Base-by-base conservation (phyloP, 1,140 invertebrate species). In the Globodera ellingtonae region DNA sequence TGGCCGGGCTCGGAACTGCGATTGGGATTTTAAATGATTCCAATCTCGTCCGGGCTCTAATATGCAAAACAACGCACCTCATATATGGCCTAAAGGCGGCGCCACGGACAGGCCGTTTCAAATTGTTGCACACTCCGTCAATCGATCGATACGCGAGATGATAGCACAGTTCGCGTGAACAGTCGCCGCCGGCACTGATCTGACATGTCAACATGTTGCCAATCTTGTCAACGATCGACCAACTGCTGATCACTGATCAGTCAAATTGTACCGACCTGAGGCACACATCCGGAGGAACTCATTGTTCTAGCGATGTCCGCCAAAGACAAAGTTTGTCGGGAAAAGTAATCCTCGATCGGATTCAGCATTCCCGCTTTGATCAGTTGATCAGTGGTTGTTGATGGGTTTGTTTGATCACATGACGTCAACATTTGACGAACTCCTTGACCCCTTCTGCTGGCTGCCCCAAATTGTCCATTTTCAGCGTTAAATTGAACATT, bases 301-400 rank as follows among this genome's bases (percentile, higher is more conserved):
- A 89, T 86, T 67, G 83, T 71, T 66, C 84, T 72, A 8, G 87
- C 86, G 44, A 88, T 84, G 62, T 88, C 87, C 70, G 88, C 88
- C n/a, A 89, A 78, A 6, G 87, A 89, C 6, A 88, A 59, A 46
- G 86, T 72, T 0, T 78, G 74, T 44, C 87, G 72, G 0, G 80
- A 72, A 65, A 15, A 13, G 18, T 62, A 18, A 18, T 88, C 87
- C 74, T 88, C 87, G 8, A 89, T 79, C 5, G 88, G 80, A 59
- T 88, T 87, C 13, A 88, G 70, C 18, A 88, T 70, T 15, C 82
- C 80, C 8, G 73, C 71, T 3, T 47, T 62, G 7, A 72, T 46
- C 47, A 85, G 62, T 18, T 78, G 78, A 24, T 86, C 82, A 13
- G 73, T 77, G 7, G 85, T 82, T 48, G 79, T 52, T 52, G 71